Percentiles rank a stretch among this genome's conserved stretches.
phyloP scores from a whole-genome alignment of 2,888 invertebrate species.

The Cyclophora punctaria region DNA sequence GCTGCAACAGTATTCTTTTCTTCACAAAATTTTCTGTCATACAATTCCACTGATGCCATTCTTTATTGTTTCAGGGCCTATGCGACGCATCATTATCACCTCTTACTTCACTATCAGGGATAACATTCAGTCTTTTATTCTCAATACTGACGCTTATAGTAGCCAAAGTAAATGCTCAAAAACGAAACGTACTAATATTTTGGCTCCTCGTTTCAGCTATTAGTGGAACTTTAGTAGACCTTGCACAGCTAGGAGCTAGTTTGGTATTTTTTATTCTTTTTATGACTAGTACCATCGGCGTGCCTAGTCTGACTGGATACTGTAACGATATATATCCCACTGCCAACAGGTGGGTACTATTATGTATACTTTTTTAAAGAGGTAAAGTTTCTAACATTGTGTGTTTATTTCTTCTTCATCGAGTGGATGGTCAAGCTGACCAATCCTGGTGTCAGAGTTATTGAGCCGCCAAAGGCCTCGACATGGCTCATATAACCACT shows the following conservation, averaged over 20 bases:
- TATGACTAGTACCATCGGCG: conserved; percentile 32
- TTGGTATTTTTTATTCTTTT: conserved; percentile 39
- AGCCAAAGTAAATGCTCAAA: conserved; percentile 57
- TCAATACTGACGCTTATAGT: conserved; percentile 65
- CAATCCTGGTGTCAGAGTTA: too few species aligned
- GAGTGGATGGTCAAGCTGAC: too few species aligned
- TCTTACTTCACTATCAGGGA: conserved; percentile 74
- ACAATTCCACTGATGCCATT: not conserved
- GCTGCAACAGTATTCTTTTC: too few species aligned
- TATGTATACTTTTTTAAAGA: not conserved
- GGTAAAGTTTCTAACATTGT: too few species aligned
- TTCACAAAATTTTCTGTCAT: too few species aligned
- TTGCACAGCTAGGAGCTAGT: conserved; percentile 34
- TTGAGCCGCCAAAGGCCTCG: too few species aligned
- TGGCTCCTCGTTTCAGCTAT: conserved; percentile 60
- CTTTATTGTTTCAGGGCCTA: conserved; percentile 23
- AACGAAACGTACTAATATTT: conserved; percentile 59
- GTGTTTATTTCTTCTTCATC: too few species aligned
- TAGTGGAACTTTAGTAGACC: conserved; percentile 68
- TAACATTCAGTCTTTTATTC: conserved; percentile 75
- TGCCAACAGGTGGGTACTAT: conserved; percentile 30
- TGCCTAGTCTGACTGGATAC: conserved; percentile 38
- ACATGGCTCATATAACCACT: too few species aligned
- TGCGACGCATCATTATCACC: conserved; percentile 68
- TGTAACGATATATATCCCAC: conserved; percentile 52